Evolutionary conservation across 2,797 vertebrate species (phyloP), one percentile per base, ranked within the genome.

Genomic region (Yasuhikotakia modesta): DNA sequence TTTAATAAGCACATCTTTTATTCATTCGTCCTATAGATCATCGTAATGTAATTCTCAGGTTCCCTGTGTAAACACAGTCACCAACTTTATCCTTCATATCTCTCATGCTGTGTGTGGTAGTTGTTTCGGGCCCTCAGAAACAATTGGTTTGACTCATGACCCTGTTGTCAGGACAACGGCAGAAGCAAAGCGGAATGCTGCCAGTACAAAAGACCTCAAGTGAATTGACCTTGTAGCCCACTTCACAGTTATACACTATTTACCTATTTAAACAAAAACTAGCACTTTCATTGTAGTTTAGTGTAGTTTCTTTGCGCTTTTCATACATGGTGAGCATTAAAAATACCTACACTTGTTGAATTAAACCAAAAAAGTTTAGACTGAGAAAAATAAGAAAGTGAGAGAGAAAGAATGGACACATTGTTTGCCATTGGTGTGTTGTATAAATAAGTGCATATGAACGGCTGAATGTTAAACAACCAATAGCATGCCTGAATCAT

Each of bases 141-240:
- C 82, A 91, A 90, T 84, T 86, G 81, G 81, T 70, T 86, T 86
- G 87, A 89, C 90, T 88, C 88, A 73, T 90, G 88, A 89, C 86
- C 84, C 83, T 3, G 88, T 94, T 82, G 85, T 87, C 86, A 13
- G 65, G 89, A 72, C 83, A 57, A 91, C 88, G 70, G 69, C 70
- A 78, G 79, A 5, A 58, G 76, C 27, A 17, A 81, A 80, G 70
- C 79, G 85, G 88, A 91, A 92, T 90, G 87, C 86, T 24, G 7
- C 11, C 11, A 8, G 46, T 79, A 92, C 91, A 92, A 91, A 92
- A 84, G 90, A 76, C 69, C 22, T 70, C 64, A 79, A 78, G 85
- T 85, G 83, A 82, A 63, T 76, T 70, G 78, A 89, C 90, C 88
- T 88, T 88, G 90, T 91, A 70, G 83, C 70, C 88, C 88, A 89